phyloP scores from a whole-genome alignment of 2,888 invertebrate genomes.

The Dyspetes luteomarginatus region DNA sequence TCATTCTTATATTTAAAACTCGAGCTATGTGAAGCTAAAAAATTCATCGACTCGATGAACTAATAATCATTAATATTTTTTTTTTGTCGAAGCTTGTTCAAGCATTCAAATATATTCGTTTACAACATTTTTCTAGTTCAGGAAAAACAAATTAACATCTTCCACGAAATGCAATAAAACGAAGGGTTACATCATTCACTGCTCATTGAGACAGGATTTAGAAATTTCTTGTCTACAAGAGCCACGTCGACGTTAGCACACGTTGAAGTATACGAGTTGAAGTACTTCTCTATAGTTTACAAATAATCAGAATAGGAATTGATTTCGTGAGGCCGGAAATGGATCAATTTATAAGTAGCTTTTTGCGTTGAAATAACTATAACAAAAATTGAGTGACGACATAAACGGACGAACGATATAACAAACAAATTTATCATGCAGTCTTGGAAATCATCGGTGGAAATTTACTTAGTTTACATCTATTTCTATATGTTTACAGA shows the following conservation, averaged over 20 bases:
- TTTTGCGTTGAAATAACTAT: too few relatives aligned
- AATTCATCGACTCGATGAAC: too few relatives aligned
- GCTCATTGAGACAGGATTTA: conserved; percentile 9
- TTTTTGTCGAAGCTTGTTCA: too few relatives aligned
- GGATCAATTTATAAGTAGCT: too few relatives aligned
- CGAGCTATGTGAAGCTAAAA: too few relatives aligned
- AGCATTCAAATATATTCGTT: too few relatives aligned
- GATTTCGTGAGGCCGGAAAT: not conserved
- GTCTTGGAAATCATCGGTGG: conserved; percentile 23
- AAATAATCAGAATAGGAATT: not conserved
- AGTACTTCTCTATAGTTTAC: not conserved
- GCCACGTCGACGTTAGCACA: conserved; percentile 19
- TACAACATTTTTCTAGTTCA: too few relatives aligned
- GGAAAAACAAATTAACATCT: not conserved
- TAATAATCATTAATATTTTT: too few relatives aligned
- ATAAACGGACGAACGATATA: not conserved
- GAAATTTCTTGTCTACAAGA: conserved; percentile 11
- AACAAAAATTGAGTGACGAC: not conserved
- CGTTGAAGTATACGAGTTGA: not conserved
- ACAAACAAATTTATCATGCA: not conserved
- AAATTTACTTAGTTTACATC: conserved; percentile 18
- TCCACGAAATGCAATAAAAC: conserved; percentile 38
- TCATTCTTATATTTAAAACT: too few relatives aligned
- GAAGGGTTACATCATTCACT: conserved; percentile 43
- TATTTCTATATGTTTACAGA: too few relatives aligned